These are phyloP conservation scores for Takifugu rubripes DNA, from an alignment of 2,797 vertebrate genomes.

Conservation along the genomic window DNA sequence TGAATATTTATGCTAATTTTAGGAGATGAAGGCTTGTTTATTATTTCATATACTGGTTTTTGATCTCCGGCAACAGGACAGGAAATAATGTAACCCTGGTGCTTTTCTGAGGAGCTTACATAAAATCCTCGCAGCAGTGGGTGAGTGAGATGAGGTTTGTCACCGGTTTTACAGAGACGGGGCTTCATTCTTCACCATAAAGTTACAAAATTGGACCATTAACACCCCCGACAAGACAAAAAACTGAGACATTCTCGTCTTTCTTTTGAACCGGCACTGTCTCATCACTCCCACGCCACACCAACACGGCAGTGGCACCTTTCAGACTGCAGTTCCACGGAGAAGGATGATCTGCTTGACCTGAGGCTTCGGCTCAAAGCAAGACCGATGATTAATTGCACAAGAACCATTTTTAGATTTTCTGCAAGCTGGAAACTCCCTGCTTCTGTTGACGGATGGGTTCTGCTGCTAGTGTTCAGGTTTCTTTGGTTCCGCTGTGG, in stretches of 20 bases:
- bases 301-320: conserved; percentile 20
- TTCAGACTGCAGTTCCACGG: conserved; percentile 6
- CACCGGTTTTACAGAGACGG: conserved; percentile 17
- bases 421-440: background rate
- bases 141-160: conserved; percentile 37
- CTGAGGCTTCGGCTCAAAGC: conserved; percentile 3
- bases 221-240: conserved; percentile 45
- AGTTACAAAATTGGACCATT: conserved; percentile 35
- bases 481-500: background rate
- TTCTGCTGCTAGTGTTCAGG: background rate
- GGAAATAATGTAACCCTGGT: conserved; percentile 26
- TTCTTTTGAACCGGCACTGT: conserved; percentile 11
- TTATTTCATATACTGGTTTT: conserved; percentile 21
- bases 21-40: conserved; percentile 10
- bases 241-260: conserved; percentile 43
- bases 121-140: conserved; percentile 34
- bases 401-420: background rate
- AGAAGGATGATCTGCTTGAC: conserved; percentile 5
- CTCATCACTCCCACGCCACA: conserved; percentile 27
- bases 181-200: conserved; percentile 21
- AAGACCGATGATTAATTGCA: conserved; percentile 1
- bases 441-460: background rate
- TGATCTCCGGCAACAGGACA: conserved; percentile 23
- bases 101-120: conserved; percentile 40
- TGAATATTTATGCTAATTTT: conserved; percentile 27